Base-by-base conservation (phyloP, 1,140 invertebrate species). In the Drosophila athabasca region DNA sequence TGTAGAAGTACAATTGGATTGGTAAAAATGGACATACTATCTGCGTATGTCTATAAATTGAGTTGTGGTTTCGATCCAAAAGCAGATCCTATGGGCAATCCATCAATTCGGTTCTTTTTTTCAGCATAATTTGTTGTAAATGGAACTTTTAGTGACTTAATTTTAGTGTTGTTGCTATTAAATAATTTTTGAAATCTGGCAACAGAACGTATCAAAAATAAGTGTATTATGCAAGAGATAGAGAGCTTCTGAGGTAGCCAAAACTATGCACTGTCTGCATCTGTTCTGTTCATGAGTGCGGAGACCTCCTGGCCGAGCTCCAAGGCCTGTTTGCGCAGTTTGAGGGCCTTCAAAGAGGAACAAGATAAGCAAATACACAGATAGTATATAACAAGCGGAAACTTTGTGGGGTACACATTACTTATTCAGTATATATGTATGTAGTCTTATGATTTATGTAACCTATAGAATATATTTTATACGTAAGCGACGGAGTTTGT, bases 121-220 rank as follows among this genome's bases (percentile, higher is more conserved):
- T 84, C 81, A 77, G 81, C 73, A 80, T 29, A 49, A 55, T 81
- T 79, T 65, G 24, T 68, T 76, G 55, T 79, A 82, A 83, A 76
- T 87, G 82, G 83, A 88, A 83, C 84, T 79, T 77, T 78, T 58
- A 62, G 51, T 62, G 66, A 73, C 82, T 72, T 76, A 76, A 55
- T 44, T 24, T 52, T 69, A 74, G 49, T 71, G 13, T 79, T 26
- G 24, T 26, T 79, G 48, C 65, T 70, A 58, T 78, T 77, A 76
- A 72, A 72, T 54, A 76, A 72, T 64, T 72, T 41, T 66, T 50
- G 60, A 57, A 80, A 76, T 74, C 48, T 69, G 57, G 79, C 68
- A 82, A 81, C 79, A 71, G 71, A 87, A 87, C 76, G 82, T 87
- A 87, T 87, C 82, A 87, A 87, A 87, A 87, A 87, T 87, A 87